phyloP scores from a whole-genome alignment of 1,140 invertebrate species.

The Acromyrmex charruanus region DNA sequence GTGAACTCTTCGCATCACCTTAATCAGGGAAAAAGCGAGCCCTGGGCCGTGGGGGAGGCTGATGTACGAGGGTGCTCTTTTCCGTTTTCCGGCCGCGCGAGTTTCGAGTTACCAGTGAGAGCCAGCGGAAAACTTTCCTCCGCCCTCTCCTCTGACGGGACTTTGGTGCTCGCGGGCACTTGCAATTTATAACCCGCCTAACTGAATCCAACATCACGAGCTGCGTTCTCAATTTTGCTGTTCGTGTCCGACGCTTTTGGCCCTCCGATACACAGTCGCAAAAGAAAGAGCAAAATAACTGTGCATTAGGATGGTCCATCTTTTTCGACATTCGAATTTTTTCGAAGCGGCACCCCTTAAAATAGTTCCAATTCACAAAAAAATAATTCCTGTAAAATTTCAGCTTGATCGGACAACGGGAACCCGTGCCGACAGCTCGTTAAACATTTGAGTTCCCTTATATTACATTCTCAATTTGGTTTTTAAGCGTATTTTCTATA shows the following conservation, averaged over 20 bases:
- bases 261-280: conserved; percentile 7
- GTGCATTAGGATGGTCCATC: not conserved
- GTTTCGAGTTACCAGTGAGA: conserved; percentile 83
- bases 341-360: no score
- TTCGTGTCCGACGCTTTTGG: conserved; percentile 63
- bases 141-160: conserved; percentile 78
- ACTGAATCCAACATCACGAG: conserved; percentile 82
- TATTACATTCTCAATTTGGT: no score
- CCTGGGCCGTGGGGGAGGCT: conserved; percentile 68
- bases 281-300: conserved; percentile 5
- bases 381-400: no score
- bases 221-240: conserved; percentile 61
- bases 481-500: no score
- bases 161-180: conserved; percentile 75
- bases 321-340: no score
- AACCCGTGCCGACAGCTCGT: no score
- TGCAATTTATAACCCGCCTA: conserved; percentile 84
- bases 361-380: no score
- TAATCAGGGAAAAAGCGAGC: conserved; percentile 78
- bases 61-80: conserved; percentile 83
- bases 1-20: conserved; percentile 77
- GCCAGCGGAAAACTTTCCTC: conserved; percentile 83
- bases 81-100: conserved; percentile 83
- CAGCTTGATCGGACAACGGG: no score
- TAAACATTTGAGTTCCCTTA: no score